These are phyloP conservation scores for Podabrus alpinus DNA, from an alignment of 2,888 invertebrate species.

Conservation along the genomic window DNA sequence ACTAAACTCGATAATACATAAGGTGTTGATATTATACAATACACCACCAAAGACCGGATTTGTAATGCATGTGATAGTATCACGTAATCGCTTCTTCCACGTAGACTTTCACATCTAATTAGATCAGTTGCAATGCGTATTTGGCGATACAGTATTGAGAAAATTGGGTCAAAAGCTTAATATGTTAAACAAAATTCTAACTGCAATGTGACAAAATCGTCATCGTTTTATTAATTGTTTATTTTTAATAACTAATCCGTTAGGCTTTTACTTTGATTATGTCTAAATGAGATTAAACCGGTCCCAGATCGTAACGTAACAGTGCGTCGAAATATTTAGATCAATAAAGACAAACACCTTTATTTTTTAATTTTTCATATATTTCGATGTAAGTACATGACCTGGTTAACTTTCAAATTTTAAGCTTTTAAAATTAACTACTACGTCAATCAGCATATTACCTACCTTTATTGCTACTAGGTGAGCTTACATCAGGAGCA, in stretches of 20 bases:
- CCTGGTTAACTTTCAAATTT: neutral
- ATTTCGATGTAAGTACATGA: neutral
- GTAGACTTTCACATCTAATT: slow-evolving; percentile 27
- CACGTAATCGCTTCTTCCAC: slow-evolving; percentile 20
- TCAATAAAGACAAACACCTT: neutral
- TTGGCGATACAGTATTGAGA: slow-evolving; percentile 16
- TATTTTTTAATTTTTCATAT: neutral
- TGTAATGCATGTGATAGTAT: slow-evolving; percentile 12
- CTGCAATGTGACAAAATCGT: neutral
- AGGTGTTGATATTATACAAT: slow-evolving; percentile 2
- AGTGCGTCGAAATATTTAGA: neutral
- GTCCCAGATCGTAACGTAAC: neutral
- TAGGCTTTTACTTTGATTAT: neutral
- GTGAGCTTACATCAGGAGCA: slow-evolving; percentile 5
- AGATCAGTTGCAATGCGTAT: slow-evolving; percentile 20
- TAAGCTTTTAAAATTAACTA: neutral
- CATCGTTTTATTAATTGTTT: neutral
- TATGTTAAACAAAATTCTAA: neutral
- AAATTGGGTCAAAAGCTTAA: slow-evolving; percentile 2
- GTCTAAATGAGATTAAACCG: neutral
- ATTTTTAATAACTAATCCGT: neutral
- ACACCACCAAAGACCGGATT: slow-evolving; percentile 4
- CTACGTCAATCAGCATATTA: neutral
- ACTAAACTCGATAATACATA: neutral
- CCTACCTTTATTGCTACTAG: neutral